Evolutionary conservation across 2,888 invertebrate species (phyloP), one percentile per base, ranked within the genome.

Genomic region (Drosophila borealis): DNA sequence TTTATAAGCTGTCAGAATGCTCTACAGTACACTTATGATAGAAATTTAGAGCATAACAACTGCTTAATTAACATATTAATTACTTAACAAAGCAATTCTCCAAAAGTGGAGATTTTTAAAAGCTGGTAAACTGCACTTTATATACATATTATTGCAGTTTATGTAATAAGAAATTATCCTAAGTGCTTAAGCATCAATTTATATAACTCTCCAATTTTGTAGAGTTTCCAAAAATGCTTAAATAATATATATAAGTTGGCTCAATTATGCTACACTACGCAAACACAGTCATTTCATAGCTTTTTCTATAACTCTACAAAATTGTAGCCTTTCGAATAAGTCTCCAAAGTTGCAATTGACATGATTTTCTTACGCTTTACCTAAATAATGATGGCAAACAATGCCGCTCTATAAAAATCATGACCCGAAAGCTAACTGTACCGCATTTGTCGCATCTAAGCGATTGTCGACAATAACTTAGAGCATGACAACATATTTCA

Each of bases 401-500:
- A 50, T 48, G 45, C 46, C 29, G 55, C 37, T 53, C 39, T 48
- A 62, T 57, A 42, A 46, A 49, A 46, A 49, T 53, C 46, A 70
- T 51, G 65, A 48, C 37, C 49, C 37, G 17, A 64, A 29, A 57
- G 55, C 72, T 60, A 82, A 74, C 64, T 72, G 83, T 62, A 76
- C 68, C 69, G 72, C 76, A 74, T 74, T 79, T 74, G 83, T 81
- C 73, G 79, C 84, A 74, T 70, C 77, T 77, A 73, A 76, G 66
- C 62, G 55, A 67, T 59, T 70, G 33, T 46, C 72, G 73, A 80
- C 65, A 73, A 73, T 60, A 74, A 63, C 76, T 75, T 78, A 59
- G 69, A 69, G 54, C 84, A 80, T 81, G 74, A 87, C 80, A 87
- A 82, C 82, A 84, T 82, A 87, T 87, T 80, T 84, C 80, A 82